A percentile compares a stretch with the other conserved stretches of the same genome.
Conservation (phyloP, 2,113 vertebrate species). For the Ptilonorhynchus violaceus region DNA sequence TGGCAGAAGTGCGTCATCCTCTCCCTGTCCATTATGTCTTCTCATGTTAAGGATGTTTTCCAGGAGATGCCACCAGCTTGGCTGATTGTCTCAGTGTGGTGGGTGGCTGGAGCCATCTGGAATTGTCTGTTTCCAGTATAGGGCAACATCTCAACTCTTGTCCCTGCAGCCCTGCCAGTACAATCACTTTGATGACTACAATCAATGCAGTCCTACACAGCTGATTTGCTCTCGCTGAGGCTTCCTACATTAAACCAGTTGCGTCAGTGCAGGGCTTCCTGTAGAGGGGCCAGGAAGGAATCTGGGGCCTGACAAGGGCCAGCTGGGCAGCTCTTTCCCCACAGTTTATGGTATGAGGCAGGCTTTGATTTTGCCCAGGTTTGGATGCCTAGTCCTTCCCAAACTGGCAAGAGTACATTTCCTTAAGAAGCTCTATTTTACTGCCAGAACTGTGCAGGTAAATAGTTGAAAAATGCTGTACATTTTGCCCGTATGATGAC, state of each 20-base stretch:
- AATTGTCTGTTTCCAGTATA: not conserved
- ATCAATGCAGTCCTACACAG: not conserved
- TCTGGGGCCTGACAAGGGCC: not conserved
- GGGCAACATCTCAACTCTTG: not conserved
- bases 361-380: not conserved
- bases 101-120: not conserved
- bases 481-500: not conserved
- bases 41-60: not conserved
- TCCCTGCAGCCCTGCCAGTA: not conserved
- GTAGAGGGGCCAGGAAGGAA: fast-evolving
- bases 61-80: not conserved
- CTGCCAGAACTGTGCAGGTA: no score
- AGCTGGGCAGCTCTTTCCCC: not conserved
- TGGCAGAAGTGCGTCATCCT: no score
- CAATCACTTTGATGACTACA: not conserved
- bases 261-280: not conserved
- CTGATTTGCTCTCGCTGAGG: not conserved
- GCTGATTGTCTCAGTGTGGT: not conserved
- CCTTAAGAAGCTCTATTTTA: not conserved
- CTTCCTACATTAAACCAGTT: not conserved
- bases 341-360: not conserved
- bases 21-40: not conserved
- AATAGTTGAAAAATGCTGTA: no score
- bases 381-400: not conserved
- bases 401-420: not conserved